phyloP scores from a whole-genome alignment of 2,797 vertebrate genomes.

The Valencia hispanica region DNA sequence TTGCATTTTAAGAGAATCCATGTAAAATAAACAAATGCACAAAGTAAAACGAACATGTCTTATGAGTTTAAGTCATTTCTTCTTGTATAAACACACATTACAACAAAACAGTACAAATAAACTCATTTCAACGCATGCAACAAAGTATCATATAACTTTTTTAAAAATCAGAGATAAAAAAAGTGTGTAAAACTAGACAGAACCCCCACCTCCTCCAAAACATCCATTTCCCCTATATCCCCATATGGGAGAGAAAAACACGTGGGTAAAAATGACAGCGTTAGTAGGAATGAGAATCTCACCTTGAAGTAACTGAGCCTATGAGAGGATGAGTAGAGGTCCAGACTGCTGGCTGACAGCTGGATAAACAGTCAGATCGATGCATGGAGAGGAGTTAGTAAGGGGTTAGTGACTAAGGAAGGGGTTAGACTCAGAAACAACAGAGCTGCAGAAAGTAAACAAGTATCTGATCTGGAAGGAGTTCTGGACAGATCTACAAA shows the following conservation, averaged over 20 bases:
- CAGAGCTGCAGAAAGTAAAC: not conserved
- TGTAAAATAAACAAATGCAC: not conserved
- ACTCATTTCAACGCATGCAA: not conserved
- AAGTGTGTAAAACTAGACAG: too few relatives aligned
- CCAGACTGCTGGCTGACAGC: constrained; percentile 91
- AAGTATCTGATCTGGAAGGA: not conserved
- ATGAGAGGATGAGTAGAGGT: constrained; percentile 81
- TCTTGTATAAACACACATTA: not conserved
- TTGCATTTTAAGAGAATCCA: not conserved
- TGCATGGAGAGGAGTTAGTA: constrained; percentile 25
- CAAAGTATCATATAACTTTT: not conserved
- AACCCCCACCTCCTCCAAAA: too few relatives aligned
- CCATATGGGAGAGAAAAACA: too few relatives aligned
- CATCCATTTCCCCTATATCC: too few relatives aligned
- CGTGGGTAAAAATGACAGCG: not conserved
- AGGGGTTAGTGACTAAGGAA: not conserved
- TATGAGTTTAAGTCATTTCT: not conserved
- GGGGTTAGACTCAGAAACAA: not conserved
- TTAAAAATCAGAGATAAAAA: too few relatives aligned
- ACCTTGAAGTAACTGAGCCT: constrained; percentile 87
- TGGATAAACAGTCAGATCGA: constrained; percentile 59
- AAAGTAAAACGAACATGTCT: not conserved
- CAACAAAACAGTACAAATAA: not conserved
- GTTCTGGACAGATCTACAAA: not conserved
- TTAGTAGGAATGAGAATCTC: constrained; percentile 46